Percentiles rank a stretch among this genome's conserved stretches.
phyloP scores from a whole-genome alignment of 2,797 vertebrate species.

The Distichodus sexfasciatus region DNA sequence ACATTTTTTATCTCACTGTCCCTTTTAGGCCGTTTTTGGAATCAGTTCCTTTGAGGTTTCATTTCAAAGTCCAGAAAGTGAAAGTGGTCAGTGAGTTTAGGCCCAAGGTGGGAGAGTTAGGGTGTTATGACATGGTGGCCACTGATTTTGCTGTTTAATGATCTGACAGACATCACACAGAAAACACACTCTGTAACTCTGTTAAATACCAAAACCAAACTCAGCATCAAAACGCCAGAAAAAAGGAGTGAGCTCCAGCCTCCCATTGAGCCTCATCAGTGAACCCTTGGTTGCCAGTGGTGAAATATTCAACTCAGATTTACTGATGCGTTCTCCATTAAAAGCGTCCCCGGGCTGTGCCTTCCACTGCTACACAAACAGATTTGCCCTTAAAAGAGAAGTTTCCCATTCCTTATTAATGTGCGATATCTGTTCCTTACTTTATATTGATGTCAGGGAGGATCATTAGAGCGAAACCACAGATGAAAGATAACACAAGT shows the following conservation, averaged over 20 bases:
- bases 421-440: conserved; percentile 2
- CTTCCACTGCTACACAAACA: background rate
- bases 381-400: conserved; percentile 10
- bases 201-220: conserved; percentile 6
- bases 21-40: no score
- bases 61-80: no score
- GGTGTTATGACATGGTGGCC: no score
- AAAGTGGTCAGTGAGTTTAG: no score
- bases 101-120: no score
- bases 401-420: conserved; percentile 5
- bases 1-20: no score
- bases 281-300: background rate
- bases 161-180: no score
- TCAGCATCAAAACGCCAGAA: background rate
- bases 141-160: no score
- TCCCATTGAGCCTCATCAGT: conserved; percentile 38
- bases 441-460: conserved; percentile 4
- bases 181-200: no score
- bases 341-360: background rate
- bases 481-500: background rate
- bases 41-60: no score
- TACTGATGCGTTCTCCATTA: conserved; percentile 14
- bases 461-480: background rate
- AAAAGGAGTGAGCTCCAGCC: conserved; percentile 12
- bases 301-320: conserved; percentile 33